Evolutionary conservation across 2,113 vertebrate species (phyloP).

Genomic region (Eidolon helvum): DNA sequence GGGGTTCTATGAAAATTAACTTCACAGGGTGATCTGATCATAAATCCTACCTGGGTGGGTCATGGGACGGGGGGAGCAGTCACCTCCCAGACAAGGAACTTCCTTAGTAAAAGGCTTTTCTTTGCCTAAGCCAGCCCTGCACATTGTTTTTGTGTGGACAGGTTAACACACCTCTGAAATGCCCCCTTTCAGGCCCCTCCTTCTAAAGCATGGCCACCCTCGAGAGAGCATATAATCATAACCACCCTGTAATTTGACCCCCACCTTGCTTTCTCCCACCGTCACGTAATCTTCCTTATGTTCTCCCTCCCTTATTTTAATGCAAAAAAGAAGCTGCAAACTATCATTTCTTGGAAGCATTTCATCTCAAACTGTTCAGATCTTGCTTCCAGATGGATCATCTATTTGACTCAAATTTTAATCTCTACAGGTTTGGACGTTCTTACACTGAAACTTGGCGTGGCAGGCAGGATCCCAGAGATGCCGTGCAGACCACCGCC

Average conservation of each 20-base stretch:
- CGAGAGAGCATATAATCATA: background rate
- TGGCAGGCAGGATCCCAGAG: background rate
- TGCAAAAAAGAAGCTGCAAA: background rate
- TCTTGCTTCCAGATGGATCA: background rate
- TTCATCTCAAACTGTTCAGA: background rate
- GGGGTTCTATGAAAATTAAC: background rate
- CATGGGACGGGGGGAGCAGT: background rate
- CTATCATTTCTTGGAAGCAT: background rate
- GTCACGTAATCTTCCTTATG: background rate
- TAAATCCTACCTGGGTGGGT: background rate
- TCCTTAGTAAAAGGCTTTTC: background rate
- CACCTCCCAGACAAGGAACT: background rate
- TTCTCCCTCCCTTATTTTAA: background rate
- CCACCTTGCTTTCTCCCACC: background rate
- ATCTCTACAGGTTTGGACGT: background rate
- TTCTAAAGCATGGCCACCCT: background rate
- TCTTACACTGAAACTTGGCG: background rate
- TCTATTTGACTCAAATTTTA: background rate
- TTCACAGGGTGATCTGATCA: background rate
- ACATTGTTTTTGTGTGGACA: background rate
- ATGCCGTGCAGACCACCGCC: background rate
- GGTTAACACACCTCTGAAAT: background rate
- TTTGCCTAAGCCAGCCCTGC: background rate
- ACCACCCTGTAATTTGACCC: rapidly evolving
- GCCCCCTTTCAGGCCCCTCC: background rate